phyloP scores from a whole-genome alignment of 2,113 vertebrate genomes.

The Amblyornis subalaris region DNA sequence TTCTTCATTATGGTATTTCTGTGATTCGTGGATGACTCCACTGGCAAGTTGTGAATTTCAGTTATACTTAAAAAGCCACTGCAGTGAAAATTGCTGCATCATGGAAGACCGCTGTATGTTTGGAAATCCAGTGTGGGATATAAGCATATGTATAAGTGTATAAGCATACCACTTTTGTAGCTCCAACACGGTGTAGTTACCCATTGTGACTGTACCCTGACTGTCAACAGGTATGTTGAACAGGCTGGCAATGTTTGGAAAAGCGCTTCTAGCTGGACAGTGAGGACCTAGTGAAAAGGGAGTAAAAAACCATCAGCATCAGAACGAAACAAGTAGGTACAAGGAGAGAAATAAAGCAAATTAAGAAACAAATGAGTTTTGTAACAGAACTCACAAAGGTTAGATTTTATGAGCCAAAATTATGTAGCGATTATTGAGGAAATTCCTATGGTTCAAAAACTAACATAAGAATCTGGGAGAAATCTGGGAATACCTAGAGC shows the following conservation, averaged over 20 bases:
- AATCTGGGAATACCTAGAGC: background rate
- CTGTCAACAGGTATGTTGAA: background rate
- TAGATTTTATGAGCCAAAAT: background rate
- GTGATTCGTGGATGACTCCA: background rate
- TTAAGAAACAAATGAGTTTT: background rate
- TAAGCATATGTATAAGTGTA: background rate
- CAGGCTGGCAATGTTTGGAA: background rate
- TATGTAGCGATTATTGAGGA: background rate
- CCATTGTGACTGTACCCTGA: background rate
- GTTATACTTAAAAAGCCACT: background rate
- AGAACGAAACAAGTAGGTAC: background rate
- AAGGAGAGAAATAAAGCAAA: background rate
- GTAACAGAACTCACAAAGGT: background rate
- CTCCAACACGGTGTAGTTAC: background rate
- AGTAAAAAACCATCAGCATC: background rate
- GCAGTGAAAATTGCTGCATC: background rate
- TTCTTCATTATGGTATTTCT: background rate
- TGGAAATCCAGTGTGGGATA: background rate
- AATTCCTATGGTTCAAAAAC: background rate
- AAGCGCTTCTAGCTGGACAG: fast-evolving
- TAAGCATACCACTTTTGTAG: too few relatives aligned
- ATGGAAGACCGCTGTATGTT: background rate
- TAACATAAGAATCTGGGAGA: background rate
- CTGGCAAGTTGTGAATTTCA: background rate
- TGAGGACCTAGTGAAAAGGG: background rate